Conservation (phyloP, 2,888 invertebrate species). For the Chrysolina oricalcia region DNA sequence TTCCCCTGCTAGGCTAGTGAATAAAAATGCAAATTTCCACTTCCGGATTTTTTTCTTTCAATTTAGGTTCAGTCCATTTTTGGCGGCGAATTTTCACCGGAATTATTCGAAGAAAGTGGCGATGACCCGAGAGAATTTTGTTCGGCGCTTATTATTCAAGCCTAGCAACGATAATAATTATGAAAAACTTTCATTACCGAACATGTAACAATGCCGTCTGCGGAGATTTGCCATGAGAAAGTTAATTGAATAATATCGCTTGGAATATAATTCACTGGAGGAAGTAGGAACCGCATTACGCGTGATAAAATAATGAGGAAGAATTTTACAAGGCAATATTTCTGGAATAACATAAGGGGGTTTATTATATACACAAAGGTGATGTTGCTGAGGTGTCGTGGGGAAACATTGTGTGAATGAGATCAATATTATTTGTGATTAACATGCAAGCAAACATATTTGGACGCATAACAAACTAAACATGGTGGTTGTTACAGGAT, state of each 20-base stretch:
- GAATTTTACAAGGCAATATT: background rate
- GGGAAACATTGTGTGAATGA: no score
- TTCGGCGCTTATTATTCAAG: constrained; percentile 36
- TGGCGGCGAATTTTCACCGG: background rate
- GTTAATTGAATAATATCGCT: constrained; percentile 15
- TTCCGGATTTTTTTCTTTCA: no score
- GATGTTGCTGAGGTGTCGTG: no score
- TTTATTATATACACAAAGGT: no score
- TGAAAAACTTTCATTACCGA: constrained; percentile 47
- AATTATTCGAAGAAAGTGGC: background rate
- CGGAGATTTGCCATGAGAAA: constrained; percentile 16
- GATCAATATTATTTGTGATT: no score
- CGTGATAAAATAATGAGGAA: background rate
- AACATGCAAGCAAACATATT: no score
- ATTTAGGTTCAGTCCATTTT: background rate
- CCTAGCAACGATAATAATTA: constrained; percentile 33
- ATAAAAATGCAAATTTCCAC: no score
- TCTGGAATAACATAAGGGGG: no score
- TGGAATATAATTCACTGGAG: background rate
- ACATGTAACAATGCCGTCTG: constrained; percentile 40
- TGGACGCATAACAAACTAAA: no score
- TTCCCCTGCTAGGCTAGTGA: no score
- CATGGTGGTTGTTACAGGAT: no score
- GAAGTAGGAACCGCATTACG: constrained; percentile 1
- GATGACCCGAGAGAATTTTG: constrained; percentile 13